Evolutionary conservation across 2,797 vertebrate genomes (phyloP).

Genomic region (Alcedo atthis): DNA sequence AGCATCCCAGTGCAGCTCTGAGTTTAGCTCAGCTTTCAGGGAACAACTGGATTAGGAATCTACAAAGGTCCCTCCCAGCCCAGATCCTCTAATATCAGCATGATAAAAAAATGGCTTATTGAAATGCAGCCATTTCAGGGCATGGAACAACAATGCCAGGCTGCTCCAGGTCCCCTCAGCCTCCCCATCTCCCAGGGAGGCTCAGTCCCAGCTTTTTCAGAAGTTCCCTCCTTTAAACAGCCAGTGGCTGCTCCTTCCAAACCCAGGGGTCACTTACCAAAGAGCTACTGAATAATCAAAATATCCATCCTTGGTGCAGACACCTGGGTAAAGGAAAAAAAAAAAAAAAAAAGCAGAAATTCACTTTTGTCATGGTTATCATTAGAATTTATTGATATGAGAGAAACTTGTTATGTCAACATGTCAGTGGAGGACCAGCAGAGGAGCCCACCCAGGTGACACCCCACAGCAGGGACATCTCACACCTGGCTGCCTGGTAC

Average conservation of each 20-base stretch:
- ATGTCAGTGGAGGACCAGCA: constrained; percentile 38
- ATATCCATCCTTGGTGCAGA: background rate
- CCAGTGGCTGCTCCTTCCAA: background rate
- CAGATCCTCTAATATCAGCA: background rate
- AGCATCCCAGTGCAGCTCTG: background rate
- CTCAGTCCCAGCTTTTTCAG: background rate
- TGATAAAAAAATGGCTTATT: background rate
- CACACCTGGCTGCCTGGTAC: fast-evolving
- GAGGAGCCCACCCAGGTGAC: background rate
- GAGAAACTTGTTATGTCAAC: constrained; percentile 51
- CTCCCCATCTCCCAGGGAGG: background rate
- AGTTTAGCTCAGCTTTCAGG: background rate
- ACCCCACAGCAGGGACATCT: background rate
- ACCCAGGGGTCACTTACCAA: background rate
- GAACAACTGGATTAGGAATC: background rate
- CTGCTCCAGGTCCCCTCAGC: background rate
- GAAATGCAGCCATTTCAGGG: background rate
- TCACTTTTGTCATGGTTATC: constrained; percentile 42
- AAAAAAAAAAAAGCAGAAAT: background rate
- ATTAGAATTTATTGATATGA: constrained; percentile 68
- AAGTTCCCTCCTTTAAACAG: background rate
- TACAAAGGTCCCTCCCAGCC: background rate
- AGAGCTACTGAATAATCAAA: background rate
- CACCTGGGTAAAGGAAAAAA: background rate
- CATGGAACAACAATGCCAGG: fast-evolving